Percentiles rank a stretch among this genome's conserved stretches.
These are phyloP conservation scores for Holcopasites calliopsidis DNA, from an alignment of 1,140 invertebrate genomes.

Conservation along the genomic window DNA sequence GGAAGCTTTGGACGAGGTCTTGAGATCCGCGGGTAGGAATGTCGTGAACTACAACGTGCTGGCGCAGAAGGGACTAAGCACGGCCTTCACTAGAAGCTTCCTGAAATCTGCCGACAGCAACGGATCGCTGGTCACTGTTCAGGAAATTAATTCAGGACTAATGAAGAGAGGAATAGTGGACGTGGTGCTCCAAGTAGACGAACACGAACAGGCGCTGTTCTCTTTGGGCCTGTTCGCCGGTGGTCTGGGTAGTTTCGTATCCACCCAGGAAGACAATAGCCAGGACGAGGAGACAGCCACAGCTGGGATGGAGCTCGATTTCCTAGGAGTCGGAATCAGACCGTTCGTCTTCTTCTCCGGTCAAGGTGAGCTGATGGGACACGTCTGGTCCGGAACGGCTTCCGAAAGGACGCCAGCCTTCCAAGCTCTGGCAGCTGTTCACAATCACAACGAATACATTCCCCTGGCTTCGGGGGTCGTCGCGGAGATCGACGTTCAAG, in stretches of 20 bases:
- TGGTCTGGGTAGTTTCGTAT: conserved; percentile 86
- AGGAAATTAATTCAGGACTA: conserved; percentile 87
- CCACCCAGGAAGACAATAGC: conserved; percentile 76
- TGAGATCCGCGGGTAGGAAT: conserved; percentile 70
- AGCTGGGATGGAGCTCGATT: conserved; percentile 91
- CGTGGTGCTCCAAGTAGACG: conserved; percentile 82
- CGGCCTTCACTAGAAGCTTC: conserved; percentile 84
- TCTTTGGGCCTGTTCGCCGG: conserved; percentile 89
- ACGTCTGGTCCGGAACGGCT: conserved; percentile 92
- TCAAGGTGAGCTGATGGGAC: conserved; percentile 92
- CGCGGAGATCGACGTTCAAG: conserved; percentile 85
- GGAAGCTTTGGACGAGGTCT: conserved; percentile 72
- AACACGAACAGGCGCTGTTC: conserved; percentile 79
- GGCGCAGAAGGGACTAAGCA: conserved; percentile 85
- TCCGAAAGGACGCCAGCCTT: conserved; percentile 91
- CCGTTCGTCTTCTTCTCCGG: conserved; percentile 93
- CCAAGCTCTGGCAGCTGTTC: conserved; percentile 86
- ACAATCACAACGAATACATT: conserved; percentile 87
- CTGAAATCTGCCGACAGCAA: conserved; percentile 83
- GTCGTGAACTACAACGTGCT: conserved; percentile 86
- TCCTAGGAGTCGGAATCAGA: conserved; percentile 88
- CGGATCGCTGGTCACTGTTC: conserved; percentile 86
- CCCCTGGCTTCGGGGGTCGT: conserved; percentile 88
- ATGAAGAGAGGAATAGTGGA: conserved; percentile 89
- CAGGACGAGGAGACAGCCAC: conserved; percentile 83